Evolutionary conservation across 2,113 vertebrate species (phyloP).

Genomic region (Gavia stellata): DNA sequence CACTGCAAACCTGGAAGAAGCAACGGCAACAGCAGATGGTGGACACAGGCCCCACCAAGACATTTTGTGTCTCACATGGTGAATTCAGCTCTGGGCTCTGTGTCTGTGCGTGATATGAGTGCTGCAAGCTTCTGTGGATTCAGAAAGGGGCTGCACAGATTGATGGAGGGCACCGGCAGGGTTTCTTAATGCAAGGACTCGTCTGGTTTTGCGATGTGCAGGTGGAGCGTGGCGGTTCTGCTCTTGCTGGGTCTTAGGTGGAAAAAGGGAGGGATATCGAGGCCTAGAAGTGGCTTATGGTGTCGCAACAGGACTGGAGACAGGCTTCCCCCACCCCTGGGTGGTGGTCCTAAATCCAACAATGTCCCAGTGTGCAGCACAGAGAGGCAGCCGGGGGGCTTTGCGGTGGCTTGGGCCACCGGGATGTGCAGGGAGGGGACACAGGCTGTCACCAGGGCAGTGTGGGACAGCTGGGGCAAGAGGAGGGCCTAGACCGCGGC

Average conservation of each 20-base stretch:
- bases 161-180: background rate
- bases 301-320: background rate
- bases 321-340: rapidly evolving
- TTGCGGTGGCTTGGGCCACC: background rate
- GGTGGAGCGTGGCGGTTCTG: background rate
- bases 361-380: background rate
- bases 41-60: background rate
- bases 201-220: background rate
- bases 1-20: background rate
- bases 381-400: background rate
- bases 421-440: background rate
- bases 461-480: background rate
- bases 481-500: rapidly evolving
- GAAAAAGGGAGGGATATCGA: background rate
- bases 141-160: background rate
- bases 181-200: background rate
- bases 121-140: background rate
- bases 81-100: background rate
- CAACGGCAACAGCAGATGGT: background rate
- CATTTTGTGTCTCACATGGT: background rate
- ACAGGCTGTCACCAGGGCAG: background rate
- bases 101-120: rapidly evolving
- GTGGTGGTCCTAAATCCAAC: background rate
- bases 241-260: background rate
- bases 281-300: background rate